These are phyloP conservation scores for Hystrix cristata DNA, from an alignment of 2,113 vertebrate genomes.

Conservation along the genomic window DNA sequence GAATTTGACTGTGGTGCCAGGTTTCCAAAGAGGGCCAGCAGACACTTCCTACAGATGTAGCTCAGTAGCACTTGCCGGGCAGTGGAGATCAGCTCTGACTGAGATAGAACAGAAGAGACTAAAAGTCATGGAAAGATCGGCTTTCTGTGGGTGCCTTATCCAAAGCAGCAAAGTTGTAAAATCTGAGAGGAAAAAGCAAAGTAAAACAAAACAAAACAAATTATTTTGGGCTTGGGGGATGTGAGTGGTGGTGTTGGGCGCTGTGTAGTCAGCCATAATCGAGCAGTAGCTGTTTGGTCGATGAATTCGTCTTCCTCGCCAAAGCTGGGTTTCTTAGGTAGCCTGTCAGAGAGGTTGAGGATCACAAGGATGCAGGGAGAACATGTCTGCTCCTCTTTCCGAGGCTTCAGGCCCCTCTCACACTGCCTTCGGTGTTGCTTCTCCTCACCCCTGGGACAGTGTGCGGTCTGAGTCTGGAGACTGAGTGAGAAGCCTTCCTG, in stretches of 20 bases:
- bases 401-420: background rate
- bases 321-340: background rate
- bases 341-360: background rate
- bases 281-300: background rate
- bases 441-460: background rate
- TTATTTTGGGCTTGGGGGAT: background rate
- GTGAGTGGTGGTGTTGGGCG: background rate
- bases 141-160: background rate
- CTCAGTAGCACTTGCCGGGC: background rate
- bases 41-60: background rate
- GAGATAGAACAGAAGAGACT: background rate
- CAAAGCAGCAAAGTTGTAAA: conserved; percentile 19
- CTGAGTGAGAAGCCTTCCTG: conserved; percentile 32
- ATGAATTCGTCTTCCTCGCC: background rate
- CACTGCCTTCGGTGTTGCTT: accelerated
- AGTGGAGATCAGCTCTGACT: background rate
- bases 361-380: background rate
- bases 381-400: background rate
- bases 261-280: too few relatives aligned
- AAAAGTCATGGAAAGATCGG: background rate
- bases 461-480: background rate
- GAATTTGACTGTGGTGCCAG: background rate
- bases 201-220: background rate
- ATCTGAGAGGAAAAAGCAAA: background rate
- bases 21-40: conserved; percentile 4